A percentile compares a stretch with the other conserved stretches of the same genome.
These are phyloP conservation scores for Lacerta bilineata DNA, from an alignment of 2,797 vertebrate genomes.

Conservation along the genomic window DNA sequence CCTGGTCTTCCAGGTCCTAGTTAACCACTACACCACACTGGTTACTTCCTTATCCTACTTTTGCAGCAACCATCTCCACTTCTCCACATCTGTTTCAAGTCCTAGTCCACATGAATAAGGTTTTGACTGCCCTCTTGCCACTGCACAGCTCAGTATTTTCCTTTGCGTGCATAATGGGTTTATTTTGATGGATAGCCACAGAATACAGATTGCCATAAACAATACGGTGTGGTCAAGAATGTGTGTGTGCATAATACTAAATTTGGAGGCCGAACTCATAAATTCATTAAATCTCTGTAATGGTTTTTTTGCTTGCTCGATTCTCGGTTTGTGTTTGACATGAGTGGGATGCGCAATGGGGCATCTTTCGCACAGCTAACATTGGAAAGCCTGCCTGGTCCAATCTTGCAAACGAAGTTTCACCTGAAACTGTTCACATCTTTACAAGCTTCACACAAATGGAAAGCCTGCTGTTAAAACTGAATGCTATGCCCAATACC, in stretches of 20 bases:
- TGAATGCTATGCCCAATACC: neutral
- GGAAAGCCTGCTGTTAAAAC: neutral
- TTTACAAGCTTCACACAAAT: neutral
- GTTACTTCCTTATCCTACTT: neutral
- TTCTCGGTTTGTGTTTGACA: neutral
- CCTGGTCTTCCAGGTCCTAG: no score
- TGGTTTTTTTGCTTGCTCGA: neutral
- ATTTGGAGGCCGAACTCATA: neutral
- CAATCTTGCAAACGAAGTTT: neutral
- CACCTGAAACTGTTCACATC: neutral
- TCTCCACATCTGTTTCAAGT: neutral
- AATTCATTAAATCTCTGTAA: neutral
- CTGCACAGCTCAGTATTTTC: neutral
- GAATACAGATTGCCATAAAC: neutral
- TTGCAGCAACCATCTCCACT: no score
- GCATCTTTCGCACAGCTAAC: neutral
- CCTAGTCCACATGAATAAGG: neutral
- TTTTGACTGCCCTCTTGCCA: neutral
- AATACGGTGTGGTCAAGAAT: neutral
- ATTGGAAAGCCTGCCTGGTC: neutral
- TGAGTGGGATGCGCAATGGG: neutral
- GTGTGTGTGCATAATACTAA: neutral
- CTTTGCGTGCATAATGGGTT: neutral
- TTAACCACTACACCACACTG: no score
- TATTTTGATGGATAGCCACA: neutral